phyloP scores from a whole-genome alignment of 2,113 vertebrate genomes.

The Struthio camelus region DNA sequence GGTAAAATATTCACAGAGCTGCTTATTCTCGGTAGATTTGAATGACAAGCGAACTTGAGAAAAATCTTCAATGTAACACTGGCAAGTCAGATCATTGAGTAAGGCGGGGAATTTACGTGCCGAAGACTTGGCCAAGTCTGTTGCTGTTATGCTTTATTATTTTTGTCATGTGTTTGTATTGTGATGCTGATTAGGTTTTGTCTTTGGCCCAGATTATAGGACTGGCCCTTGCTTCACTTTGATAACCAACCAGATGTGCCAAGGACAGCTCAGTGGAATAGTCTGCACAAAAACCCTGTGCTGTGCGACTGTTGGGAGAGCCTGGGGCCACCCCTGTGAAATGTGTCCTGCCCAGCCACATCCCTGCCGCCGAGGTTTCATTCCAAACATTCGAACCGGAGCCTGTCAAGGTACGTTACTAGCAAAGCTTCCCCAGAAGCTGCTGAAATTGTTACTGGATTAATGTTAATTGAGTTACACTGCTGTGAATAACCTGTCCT shows the following conservation, averaged over 20 bases:
- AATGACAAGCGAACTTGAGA: neutral
- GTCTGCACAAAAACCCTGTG: conserved; percentile 98
- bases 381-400: conserved; percentile 94
- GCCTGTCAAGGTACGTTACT: conserved; percentile 92
- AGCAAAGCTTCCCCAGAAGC: conserved; percentile 33
- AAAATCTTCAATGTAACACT: neutral
- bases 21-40: neutral
- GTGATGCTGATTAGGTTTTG: conserved; percentile 25
- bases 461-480: conserved; percentile 81
- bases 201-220: conserved; percentile 87
- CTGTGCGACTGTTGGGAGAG: conserved; percentile 95
- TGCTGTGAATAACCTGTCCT: conserved; percentile 79
- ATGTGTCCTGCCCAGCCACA: conserved; percentile 98
- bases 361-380: conserved; percentile 95
- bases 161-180: neutral
- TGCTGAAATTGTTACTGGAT: conserved; percentile 70
- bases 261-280: conserved; percentile 95
- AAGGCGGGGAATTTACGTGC: neutral
- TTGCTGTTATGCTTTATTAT: neutral
- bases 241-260: conserved; percentile 99
- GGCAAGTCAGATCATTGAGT: neutral
- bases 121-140: neutral
- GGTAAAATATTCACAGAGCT: neutral
- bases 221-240: conserved; percentile 96
- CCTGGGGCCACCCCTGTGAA: conserved; percentile 98